phyloP scores from a whole-genome alignment of 2,113 vertebrate genomes.

The Gymnobelideus leadbeateri region DNA sequence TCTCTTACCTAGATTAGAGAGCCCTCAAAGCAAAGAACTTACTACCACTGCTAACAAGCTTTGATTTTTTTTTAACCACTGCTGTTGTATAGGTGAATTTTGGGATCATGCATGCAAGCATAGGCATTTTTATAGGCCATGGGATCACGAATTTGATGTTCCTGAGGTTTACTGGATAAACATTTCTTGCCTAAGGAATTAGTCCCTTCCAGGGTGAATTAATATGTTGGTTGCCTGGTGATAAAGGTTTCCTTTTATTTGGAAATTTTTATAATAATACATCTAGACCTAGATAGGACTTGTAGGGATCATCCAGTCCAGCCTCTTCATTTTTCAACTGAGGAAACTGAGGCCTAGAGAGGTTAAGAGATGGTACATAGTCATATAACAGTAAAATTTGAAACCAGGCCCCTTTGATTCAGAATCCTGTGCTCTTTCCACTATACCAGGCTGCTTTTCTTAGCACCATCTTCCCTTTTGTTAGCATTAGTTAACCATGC shows the following conservation, averaged over 20 bases:
- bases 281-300: background rate
- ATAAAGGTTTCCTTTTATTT: background rate
- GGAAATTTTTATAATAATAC: too few species aligned
- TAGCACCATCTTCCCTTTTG: background rate
- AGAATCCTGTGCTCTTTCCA: background rate
- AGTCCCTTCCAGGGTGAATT: background rate
- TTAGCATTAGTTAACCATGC: constrained; percentile 35
- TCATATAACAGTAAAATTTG: background rate
- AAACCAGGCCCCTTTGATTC: background rate
- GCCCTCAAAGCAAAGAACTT: background rate
- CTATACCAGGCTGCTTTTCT: background rate
- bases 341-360: background rate
- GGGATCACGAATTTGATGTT: background rate
- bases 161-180: background rate
- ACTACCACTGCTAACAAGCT: background rate
- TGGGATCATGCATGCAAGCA: background rate
- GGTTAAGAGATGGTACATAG: background rate
- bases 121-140: background rate
- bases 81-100: background rate
- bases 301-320: background rate
- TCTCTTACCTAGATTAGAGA: background rate
- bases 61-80: background rate
- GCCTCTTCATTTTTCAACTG: background rate
- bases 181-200: background rate
- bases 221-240: background rate